Percentiles rank a stretch among this genome's conserved stretches.
Conservation (phyloP, 1,140 invertebrate genomes). For the Vanessa tameamea region DNA sequence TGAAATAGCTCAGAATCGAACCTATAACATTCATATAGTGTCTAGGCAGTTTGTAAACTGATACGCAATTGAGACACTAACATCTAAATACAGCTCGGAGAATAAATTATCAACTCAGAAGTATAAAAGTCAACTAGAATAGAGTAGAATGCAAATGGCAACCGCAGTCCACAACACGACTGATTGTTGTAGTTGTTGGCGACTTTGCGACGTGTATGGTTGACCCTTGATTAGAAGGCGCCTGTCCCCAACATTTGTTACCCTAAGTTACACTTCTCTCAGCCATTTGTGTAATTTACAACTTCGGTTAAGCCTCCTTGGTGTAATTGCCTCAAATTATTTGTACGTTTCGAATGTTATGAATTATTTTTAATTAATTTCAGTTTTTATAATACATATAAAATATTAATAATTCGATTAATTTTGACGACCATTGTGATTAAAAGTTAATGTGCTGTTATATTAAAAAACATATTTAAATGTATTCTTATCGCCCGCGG, state of each 20-base stretch:
- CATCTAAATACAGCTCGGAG: no score
- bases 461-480: no score
- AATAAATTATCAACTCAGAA: neutral
- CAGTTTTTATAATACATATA: no score
- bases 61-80: no score
- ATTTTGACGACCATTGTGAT: no score
- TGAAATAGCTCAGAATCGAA: no score
- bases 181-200: constrained; percentile 17
- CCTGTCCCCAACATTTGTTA: constrained; percentile 43
- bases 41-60: no score
- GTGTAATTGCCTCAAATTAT: constrained; percentile 8
- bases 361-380: no score
- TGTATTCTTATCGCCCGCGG: no score
- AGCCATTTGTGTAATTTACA: constrained; percentile 38
- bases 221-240: constrained; percentile 42
- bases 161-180: constrained; percentile 1
- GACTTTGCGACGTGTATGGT: constrained; percentile 32
- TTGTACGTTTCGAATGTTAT: neutral
- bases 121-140: neutral
- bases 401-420: no score
- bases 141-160: constrained; percentile 15
- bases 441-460: no score
- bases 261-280: constrained; percentile 35
- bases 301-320: constrained; percentile 27
- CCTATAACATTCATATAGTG: no score